phyloP scores from a whole-genome alignment of 1,140 invertebrate species.

The Brachionus koreanus region DNA sequence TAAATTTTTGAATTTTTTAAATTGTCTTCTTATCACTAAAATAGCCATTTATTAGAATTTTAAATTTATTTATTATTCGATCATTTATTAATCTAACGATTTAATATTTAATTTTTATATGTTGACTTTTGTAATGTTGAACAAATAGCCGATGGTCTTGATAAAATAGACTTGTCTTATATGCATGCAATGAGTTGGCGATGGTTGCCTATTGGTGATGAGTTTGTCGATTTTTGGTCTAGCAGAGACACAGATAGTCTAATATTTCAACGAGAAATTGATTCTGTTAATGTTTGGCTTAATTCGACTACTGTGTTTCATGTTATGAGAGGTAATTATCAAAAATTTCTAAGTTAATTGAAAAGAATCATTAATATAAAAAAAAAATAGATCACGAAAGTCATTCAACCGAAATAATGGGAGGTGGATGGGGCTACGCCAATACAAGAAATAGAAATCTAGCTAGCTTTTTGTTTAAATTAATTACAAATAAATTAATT shows the following conservation, averaged over 20 bases:
- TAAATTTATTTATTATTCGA: too few relatives aligned
- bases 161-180: background rate
- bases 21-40: too few relatives aligned
- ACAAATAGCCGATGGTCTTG: background rate
- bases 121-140: constrained; percentile 43
- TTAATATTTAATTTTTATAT: too few relatives aligned
- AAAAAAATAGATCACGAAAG: background rate
- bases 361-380: too few relatives aligned
- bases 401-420: background rate
- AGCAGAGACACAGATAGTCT: constrained; percentile 11
- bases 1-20: too few relatives aligned
- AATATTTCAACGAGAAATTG: constrained; percentile 31
- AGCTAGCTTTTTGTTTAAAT: background rate
- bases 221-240: constrained; percentile 7
- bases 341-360: too few relatives aligned
- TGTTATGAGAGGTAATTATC: constrained; percentile 19
- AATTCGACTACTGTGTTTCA: constrained; percentile 17
- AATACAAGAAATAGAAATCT: background rate
- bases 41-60: too few relatives aligned
- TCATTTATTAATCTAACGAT: too few relatives aligned
- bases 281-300: constrained; percentile 19
- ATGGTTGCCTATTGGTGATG: constrained; percentile 16
- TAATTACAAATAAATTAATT: background rate
- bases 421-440: constrained; percentile 24
- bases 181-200: constrained; percentile 40